Conservation (phyloP, 2,888 invertebrate species). For the Pyrrhosoma nymphula region DNA sequence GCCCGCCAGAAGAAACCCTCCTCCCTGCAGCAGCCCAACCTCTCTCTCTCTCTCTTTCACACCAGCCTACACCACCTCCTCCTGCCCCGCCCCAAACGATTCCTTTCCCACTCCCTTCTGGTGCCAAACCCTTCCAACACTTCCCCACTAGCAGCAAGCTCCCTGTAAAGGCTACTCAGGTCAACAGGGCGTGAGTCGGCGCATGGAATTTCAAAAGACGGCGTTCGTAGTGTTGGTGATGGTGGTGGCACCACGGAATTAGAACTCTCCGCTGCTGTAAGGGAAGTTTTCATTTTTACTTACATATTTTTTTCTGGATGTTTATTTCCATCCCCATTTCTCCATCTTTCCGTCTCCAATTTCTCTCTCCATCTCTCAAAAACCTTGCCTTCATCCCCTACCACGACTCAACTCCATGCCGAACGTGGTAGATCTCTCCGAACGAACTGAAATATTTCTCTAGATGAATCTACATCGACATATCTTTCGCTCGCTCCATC, state of each 20-base stretch:
- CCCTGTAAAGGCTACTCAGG: conserved; percentile 58
- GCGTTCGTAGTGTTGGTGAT: not conserved
- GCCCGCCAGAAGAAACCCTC: not conserved
- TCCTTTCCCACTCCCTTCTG: not conserved
- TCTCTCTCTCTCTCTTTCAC: not conserved
- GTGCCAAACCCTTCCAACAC: not conserved
- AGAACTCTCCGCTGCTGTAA: conserved; percentile 38
- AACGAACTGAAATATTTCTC: conserved; percentile 50
- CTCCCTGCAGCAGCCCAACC: not conserved
- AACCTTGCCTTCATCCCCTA: too few relatives aligned
- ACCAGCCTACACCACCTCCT: not conserved
- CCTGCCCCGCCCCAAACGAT: not conserved
- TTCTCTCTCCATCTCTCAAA: not conserved
- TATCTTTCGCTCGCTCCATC: not conserved
- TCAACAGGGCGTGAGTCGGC: conserved; percentile 58
- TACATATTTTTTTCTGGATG: not conserved
- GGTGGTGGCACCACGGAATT: conserved; percentile 34
- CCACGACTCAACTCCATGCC: not conserved
- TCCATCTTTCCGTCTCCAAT: not conserved
- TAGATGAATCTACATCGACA: conserved; percentile 56
- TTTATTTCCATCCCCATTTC: not conserved
- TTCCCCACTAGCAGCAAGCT: not conserved
- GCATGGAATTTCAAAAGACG: conserved; percentile 62
- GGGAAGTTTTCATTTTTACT: conserved; percentile 13
- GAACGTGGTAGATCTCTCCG: not conserved